phyloP scores from a whole-genome alignment of 2,797 vertebrate species.

The Malacoraja senta region DNA sequence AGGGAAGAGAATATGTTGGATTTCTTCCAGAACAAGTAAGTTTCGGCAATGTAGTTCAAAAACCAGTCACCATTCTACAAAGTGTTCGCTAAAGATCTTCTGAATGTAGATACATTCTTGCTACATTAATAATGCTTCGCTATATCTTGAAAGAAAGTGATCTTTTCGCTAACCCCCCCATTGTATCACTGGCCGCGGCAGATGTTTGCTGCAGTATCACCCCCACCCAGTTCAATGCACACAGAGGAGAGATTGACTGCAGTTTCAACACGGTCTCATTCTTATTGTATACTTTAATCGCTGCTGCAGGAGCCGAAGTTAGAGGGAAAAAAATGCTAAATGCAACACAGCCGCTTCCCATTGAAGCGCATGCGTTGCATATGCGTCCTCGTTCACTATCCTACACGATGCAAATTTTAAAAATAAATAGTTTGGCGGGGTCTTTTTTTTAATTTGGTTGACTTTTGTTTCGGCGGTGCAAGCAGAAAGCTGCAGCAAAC shows the following conservation, averaged over 20 bases:
- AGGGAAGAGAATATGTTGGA: neutral
- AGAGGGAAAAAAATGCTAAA: neutral
- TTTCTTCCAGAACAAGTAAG: neutral
- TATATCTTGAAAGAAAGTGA: neutral
- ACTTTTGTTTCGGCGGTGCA: no score
- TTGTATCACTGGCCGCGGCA: neutral
- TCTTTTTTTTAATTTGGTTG: neutral
- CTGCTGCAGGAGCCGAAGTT: neutral
- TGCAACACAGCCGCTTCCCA: neutral
- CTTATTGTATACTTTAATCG: neutral
- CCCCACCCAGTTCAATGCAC: neutral
- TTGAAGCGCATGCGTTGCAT: neutral
- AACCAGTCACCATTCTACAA: neutral
- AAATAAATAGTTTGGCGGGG: neutral
- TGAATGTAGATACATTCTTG: neutral
- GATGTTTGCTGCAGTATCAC: neutral
- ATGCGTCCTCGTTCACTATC: no score
- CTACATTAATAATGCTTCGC: neutral
- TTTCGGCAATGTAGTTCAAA: neutral
- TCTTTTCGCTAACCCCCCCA: neutral
- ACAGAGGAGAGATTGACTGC: neutral
- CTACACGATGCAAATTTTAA: constrained; percentile 7
- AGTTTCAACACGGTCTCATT: neutral
- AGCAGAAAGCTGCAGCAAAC: neutral
- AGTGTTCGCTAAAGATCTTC: no score